Base-by-base conservation (phyloP, 2,797 vertebrate genomes). In the Hemitrygon akajei region DNA sequence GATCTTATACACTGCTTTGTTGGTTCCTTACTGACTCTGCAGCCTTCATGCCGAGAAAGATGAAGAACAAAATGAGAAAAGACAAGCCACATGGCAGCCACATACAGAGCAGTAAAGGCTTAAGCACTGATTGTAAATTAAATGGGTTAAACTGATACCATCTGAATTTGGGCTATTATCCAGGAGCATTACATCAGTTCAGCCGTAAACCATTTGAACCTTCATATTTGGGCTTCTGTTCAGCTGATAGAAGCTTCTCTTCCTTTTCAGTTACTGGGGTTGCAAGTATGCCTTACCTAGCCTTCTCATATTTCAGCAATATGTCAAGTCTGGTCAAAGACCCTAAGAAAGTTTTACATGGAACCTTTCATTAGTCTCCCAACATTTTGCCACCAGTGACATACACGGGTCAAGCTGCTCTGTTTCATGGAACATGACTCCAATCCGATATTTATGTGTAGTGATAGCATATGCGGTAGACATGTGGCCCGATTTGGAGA, bases 141-240 rank as follows among this genome's bases (percentile, higher is more conserved):
- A 81, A 40, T 81, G 37, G 37, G 40, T 47, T 81, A 81, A 47
- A 47, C 37, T 81, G 37, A 34, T 79, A 79, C 77, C n/a, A 79
- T 79, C 30, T 34, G 27, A 81, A 81, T 47, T 81, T 81, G 80
- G 80, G 80, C 80, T 40, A 47, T 81, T 81, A 81, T 81, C 80
- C 80, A 81, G 80, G 80, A 81, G 37, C 40, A 81, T 81, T 81
- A 81, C 80, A 80, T 81, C 37, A 25, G 40, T 81, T 81, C 40
- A 47, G 37, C 20, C 47, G 40, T 40, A 47, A 22, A 40, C 80
- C 80, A 47, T 22, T 40, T 37, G 47, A 34, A 20, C 4, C 34
- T 40, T 80, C 77, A 40, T 40, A 14, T 80, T 40, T 37, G 34
- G 34, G 6, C 16, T 81, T 40, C 80, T 81, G 40, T 81, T 81